Conservation (phyloP, 2,888 invertebrate species). For the Rhaphigaster nebulosa region DNA sequence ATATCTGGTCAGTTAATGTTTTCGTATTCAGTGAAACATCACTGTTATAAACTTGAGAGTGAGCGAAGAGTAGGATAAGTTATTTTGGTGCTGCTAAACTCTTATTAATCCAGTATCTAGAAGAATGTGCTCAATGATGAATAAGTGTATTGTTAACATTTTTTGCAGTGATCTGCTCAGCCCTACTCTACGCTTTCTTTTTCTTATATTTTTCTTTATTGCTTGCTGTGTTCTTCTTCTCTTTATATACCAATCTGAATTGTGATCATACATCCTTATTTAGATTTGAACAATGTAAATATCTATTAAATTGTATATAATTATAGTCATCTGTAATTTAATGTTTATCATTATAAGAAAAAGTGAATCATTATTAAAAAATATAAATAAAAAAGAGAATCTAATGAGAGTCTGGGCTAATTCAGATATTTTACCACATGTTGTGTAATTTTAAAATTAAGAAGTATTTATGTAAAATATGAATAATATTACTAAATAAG, state of each 20-base stretch:
- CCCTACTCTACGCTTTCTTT: background rate
- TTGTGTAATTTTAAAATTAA: constrained; percentile 57
- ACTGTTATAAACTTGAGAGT: background rate
- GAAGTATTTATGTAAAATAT: constrained; percentile 48
- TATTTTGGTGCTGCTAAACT: constrained; percentile 2
- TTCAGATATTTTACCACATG: constrained; percentile 55
- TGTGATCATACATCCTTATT: constrained; percentile 47
- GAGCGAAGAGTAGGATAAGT: constrained; percentile 27
- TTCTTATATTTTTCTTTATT: background rate
- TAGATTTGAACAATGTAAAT: constrained; percentile 30
- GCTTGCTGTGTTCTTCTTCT: background rate
- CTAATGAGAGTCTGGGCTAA: constrained; percentile 18
- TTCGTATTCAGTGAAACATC: background rate
- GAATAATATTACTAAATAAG: background rate
- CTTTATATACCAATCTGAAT: background rate
- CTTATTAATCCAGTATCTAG: constrained; percentile 17
- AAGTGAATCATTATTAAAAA: constrained; percentile 9
- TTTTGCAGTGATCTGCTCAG: background rate
- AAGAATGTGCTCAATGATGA: constrained; percentile 44
- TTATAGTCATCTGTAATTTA: constrained; percentile 16
- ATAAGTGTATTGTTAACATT: background rate
- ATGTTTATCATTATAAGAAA: constrained; percentile 35
- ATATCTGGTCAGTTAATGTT: constrained; percentile 25
- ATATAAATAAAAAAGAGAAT: background rate
- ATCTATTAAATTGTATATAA: constrained; percentile 41